Conservation (phyloP, 1,140 invertebrate species). For the Patella vulgata region DNA sequence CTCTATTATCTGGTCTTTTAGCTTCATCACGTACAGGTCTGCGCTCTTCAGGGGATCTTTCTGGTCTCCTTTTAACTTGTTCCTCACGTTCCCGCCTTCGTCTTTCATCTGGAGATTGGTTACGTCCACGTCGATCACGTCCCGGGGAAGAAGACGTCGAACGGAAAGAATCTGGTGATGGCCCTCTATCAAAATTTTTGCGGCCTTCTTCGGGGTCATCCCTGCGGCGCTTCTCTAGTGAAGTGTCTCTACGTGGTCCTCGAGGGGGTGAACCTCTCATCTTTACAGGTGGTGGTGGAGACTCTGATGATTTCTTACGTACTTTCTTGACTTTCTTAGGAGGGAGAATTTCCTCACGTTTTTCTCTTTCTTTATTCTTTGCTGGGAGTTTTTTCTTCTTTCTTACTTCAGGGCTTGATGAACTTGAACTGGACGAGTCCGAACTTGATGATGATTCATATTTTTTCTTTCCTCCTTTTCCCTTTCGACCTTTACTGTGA, state of each 20-base stretch:
- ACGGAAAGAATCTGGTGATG: conserved; percentile 6
- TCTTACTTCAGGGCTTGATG: no score
- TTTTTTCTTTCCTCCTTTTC: neutral
- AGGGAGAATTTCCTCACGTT: no score
- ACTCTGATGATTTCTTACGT: neutral
- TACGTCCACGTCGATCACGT: neutral
- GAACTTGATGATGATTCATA: no score
- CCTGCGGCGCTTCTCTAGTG: no score
- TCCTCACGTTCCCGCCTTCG: conserved; percentile 10
- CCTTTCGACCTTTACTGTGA: neutral
- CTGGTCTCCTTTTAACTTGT: neutral
- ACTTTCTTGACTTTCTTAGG: no score
- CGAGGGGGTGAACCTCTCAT: no score
- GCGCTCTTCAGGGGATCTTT: conserved; percentile 5
- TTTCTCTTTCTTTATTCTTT: no score
- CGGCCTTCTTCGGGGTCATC: no score
- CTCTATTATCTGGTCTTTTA: neutral
- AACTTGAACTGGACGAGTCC: no score
- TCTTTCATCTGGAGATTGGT: conserved; percentile 3
- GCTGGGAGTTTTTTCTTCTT: no score
- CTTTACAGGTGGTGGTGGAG: conserved; percentile 2
- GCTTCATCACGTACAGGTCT: conserved; percentile 3
- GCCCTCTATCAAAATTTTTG: neutral
- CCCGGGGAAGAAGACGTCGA: neutral
- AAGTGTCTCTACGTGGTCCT: no score